Evolutionary conservation across 2,888 invertebrate species (phyloP), one percentile per base, ranked within the genome.

Genomic region (Selenia dentaria): DNA sequence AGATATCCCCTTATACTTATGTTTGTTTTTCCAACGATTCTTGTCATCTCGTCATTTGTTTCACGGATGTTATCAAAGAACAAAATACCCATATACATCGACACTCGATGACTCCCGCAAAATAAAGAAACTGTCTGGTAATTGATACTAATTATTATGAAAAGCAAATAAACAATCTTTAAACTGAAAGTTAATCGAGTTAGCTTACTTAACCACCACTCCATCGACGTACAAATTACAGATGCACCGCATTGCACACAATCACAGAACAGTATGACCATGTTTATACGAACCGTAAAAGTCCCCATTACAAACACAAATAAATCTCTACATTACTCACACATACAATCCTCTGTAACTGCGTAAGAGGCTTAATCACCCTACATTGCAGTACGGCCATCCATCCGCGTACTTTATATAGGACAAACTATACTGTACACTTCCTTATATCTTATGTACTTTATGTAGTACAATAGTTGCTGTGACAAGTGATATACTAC

Each of bases 401-500:
- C 4, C 14, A 13, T 6, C 18, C n/a, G 8, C 8, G 9, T 25
- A 25, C 25, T 2, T 10, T 6, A 10, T 10, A 10, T 25, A 25
- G 25, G 9, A 25, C 25, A 10, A 25, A 25, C 1, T 32, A 25
- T 24, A 34, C 13, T 24, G 8, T 8, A 22, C 8, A 8, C 22
- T 22, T 22, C 6, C 14, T 34, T 34, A 6, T 20, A 28, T 18
- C n/a, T 18, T 35, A 27, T 36, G 18, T 31, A 43, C 18, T 32
- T 12, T 29, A 13, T 29, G 26, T 36, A 39, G 34, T 29, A 28
- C 18, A 34, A 34, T 29, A 24, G 13, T 31, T 26, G 43, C 49
- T 54, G 59, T 63, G 57, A 56, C 49, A 44, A 49, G 60, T 60
- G 60, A 59, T 63, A 60, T 62, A 59, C 54, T 54, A 53, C 54